These are phyloP conservation scores for Holcopasites calliopsidis DNA, from an alignment of 1,140 invertebrate genomes.

Conservation along the genomic window DNA sequence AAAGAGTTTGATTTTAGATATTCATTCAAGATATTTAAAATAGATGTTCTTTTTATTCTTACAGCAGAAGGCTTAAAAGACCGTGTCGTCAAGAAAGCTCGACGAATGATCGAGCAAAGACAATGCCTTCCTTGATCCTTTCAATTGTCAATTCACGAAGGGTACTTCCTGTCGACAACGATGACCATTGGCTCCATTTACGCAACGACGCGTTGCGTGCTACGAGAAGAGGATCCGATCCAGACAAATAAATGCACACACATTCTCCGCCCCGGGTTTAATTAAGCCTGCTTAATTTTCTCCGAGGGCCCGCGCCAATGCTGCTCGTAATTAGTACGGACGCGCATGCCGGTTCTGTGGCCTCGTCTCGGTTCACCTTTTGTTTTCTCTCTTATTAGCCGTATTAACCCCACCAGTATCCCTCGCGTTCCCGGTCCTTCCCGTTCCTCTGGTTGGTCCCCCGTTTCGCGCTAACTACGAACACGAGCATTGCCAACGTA, in stretches of 20 bases:
- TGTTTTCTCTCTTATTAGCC: constrained; percentile 62
- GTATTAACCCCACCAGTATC: constrained; percentile 59
- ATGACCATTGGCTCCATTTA: constrained; percentile 23
- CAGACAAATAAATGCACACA: constrained; percentile 69
- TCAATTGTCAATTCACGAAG: neutral
- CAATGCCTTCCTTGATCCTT: neutral
- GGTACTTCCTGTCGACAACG: constrained; percentile 22
- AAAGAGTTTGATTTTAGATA: no score
- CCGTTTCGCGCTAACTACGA: neutral
- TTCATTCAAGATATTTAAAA: no score
- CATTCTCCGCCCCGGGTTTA: constrained; percentile 73
- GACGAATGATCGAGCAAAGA: neutral
- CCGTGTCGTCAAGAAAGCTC: neutral
- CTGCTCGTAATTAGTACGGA: constrained; percentile 75
- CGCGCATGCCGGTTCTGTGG: constrained; percentile 67
- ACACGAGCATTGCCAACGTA: constrained; percentile 40
- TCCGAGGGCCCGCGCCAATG: constrained; percentile 65
- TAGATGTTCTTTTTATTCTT: no score
- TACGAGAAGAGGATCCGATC: constrained; percentile 43
- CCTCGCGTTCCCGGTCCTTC: constrained; percentile 13
- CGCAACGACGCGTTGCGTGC: constrained; percentile 16
- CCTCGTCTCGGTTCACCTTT: constrained; percentile 59
- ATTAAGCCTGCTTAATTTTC: constrained; percentile 77
- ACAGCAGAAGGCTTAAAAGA: no score
- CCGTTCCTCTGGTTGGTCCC: constrained; percentile 41